phyloP scores from a whole-genome alignment of 2,888 invertebrate species.

The Cerastoderma edule region DNA sequence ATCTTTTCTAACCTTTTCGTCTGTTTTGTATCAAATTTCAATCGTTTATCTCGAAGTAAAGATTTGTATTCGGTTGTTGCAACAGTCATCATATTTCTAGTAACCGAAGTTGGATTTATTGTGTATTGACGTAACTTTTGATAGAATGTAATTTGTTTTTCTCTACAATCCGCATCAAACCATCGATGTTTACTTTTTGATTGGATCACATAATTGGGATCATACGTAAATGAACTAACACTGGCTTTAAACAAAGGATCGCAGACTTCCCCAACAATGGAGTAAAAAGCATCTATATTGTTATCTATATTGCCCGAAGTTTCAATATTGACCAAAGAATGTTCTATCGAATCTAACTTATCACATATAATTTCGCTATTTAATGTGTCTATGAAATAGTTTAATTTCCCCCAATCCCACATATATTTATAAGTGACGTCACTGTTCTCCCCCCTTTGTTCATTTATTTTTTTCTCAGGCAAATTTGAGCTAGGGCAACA shows the following conservation, averaged over 20 bases:
- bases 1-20: slow-evolving; percentile 1
- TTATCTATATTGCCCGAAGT: background rate
- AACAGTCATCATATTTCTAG: background rate
- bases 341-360: background rate
- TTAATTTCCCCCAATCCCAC: too few species aligned
- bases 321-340: background rate
- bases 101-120: background rate
- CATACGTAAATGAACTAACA: background rate
- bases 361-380: background rate
- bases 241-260: background rate
- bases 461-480: background rate
- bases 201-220: background rate
- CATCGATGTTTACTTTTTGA: background rate
- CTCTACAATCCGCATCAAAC: slow-evolving; percentile 11
- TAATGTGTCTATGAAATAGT: too few species aligned
- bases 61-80: background rate
- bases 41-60: background rate
- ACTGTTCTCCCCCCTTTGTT: too few species aligned
- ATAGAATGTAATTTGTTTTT: slow-evolving; percentile 3
- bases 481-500: too few species aligned
- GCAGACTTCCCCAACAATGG: background rate
- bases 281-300: background rate
- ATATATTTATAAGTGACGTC: too few species aligned
- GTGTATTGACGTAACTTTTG: background rate
- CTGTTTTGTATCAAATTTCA: background rate